Percentiles rank a stretch among this genome's conserved stretches.
Conservation (phyloP, 1,140 invertebrate species). For the Penaeus japonicus region DNA sequence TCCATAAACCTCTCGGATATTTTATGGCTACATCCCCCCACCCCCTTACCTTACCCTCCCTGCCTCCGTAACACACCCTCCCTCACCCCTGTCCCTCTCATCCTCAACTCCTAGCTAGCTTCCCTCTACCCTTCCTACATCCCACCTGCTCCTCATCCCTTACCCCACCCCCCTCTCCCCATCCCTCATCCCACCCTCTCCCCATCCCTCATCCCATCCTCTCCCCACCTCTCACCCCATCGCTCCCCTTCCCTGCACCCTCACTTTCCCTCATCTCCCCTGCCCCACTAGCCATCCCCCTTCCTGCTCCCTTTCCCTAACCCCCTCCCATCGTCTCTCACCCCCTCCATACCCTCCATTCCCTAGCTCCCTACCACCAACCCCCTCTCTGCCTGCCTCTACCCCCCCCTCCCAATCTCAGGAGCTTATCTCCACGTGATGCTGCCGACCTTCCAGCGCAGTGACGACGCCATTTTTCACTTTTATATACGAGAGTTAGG, state of each 20-base stretch:
- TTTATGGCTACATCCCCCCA: no score
- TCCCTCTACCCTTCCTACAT: not conserved
- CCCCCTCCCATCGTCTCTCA: not conserved
- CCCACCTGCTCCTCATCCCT: not conserved
- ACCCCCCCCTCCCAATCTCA: not conserved
- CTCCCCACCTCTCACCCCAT: not conserved
- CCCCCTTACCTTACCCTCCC: no score
- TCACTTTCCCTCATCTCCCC: not conserved
- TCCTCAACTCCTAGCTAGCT: no score
- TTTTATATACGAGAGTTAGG: no score
- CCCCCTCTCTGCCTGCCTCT: not conserved
- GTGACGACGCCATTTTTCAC: no score
- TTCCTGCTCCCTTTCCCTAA: not conserved
- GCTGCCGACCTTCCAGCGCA: no score
- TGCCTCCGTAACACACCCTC: no score
- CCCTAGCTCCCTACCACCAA: not conserved
- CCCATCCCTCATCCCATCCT: not conserved
- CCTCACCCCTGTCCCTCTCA: no score
- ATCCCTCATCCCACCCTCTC: not conserved
- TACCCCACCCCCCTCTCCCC: not conserved
- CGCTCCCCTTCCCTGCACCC: conserved; percentile 1
- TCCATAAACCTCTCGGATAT: no score
- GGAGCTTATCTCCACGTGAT: no score
- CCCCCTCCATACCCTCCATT: not conserved
- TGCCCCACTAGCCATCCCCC: not conserved